Percentiles rank a stretch among this genome's conserved stretches.
Evolutionary conservation across 2,797 vertebrate species (phyloP).

Genomic region (Clarias pachynema): DNA sequence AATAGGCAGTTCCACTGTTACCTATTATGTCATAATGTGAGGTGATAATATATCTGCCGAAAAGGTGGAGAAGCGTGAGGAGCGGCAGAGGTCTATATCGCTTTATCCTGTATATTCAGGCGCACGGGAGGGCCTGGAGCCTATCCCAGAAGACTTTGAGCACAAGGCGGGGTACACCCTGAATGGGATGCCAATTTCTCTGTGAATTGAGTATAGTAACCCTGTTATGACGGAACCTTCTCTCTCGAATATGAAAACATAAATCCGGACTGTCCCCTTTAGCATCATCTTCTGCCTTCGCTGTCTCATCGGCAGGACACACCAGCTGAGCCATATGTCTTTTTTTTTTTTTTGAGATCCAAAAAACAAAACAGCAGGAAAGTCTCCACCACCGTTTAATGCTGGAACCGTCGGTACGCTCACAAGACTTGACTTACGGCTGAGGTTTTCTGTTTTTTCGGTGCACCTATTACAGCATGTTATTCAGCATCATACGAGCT

Average conservation of each 20-base stretch:
- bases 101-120: too few relatives aligned
- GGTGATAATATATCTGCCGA: too few relatives aligned
- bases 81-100: too few relatives aligned
- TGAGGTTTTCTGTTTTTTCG: slow-evolving; percentile 66
- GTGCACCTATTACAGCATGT: slow-evolving; percentile 56
- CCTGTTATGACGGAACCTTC: neutral
- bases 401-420: slow-evolving; percentile 51
- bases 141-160: too few relatives aligned
- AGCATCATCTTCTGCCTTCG: slow-evolving; percentile 23
- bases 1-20: too few relatives aligned
- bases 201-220: too few relatives aligned
- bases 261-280: neutral
- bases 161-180: too few relatives aligned
- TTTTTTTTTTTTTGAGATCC: slow-evolving; percentile 27
- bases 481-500: slow-evolving; percentile 29
- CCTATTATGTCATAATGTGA: too few relatives aligned
- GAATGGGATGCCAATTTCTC: too few relatives aligned
- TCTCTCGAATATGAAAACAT: neutral
- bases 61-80: too few relatives aligned
- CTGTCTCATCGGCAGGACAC: neutral
- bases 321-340: slow-evolving; percentile 11
- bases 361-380: neutral
- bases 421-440: slow-evolving; percentile 41
- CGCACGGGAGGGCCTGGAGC: too few relatives aligned
- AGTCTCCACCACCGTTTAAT: neutral